Base-by-base conservation (phyloP, 2,888 invertebrate genomes). In the Spatulosminthurus flaviceps region DNA sequence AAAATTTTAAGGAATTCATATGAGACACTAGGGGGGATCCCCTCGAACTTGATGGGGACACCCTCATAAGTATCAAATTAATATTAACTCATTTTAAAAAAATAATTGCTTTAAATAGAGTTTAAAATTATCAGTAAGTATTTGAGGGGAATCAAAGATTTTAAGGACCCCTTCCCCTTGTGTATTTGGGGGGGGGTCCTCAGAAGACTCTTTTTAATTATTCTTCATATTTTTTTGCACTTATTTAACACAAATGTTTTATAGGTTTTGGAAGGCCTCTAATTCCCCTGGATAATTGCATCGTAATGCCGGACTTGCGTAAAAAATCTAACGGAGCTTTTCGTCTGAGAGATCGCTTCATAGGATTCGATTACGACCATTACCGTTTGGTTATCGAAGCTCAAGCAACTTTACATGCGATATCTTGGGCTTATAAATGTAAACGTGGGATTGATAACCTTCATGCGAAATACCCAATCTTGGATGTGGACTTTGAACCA, bases 241-340 rank as follows among this genome's bases (percentile, higher is more conserved):
- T 5, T 7, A 21, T 19, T 60, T 19, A 60, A 5, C 21, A 4
- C 19, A 60, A 43, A 43, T n/a, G n/a, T 34, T 9, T 34, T 34
- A 60, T 13, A 60, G 60, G 16, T 4, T 60, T 60, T 4, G 60
- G 21, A 4, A 60, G 21, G 16, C 60, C 60, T 4, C 4, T 60
- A 1, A 34, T 67, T 4, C 42, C 43, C 1, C 19, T 77, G 67
- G 69, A 77, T 11, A 77, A 77, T 28, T 77, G 77, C 69, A 77
- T 77, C 9, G n/a, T 77, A 16, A 77, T 77, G 77, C 34, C 67
- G 1, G 67, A 77, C 69, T n/a, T 77, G 22, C 60, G 77, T 5
- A 43, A 66, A 24, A 21, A 41, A n/a, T 60, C 60, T 16, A 71
- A 28, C 42, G 43, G 69, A 16, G 41, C 29, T 1, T 77, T 43